Base-by-base conservation (phyloP, 2,888 invertebrate species). In the Melieria crassipennis region DNA sequence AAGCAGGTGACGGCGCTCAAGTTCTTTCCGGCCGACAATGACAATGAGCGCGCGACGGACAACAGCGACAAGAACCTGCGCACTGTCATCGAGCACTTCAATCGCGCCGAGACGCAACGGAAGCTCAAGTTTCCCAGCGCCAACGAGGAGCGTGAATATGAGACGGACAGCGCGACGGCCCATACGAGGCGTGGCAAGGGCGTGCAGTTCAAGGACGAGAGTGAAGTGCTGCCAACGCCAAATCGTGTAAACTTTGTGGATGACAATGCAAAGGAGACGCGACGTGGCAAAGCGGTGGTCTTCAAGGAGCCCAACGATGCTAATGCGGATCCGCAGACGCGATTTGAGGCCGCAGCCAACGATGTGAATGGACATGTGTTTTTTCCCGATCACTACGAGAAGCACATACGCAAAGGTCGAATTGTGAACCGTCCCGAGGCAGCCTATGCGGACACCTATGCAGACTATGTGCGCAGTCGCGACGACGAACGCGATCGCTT, bases 381-480 rank as follows among this genome's bases (percentile, higher is more conserved):
- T 62, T 89, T 89, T 76, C 89, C 90, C 4, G 88, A 88, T 77
- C 86, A 89, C 72, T 84, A 83, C 30, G 80, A 82, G 7, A 75
- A 76, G 16, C 77, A 80, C 57, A 80, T 83, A 69, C 82, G 85
- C 42, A 78, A 78, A 13, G 85, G 83, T 0, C 84, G 82, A 78
- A 86, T 86, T 47, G 74, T 87, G 10, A 85, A 81, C 72, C 78
- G 79, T 57, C 84, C 83, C 5, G 77, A 77, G 64, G 30, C 30
- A 57, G 65, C 65, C 50, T 76, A 76, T 71, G 83, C 79, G 4
- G 78, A 75, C 70, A 78, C 76, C 65, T 79, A 79, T 58, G 77
- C 75, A 5, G 78, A 81, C 65, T 72, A 77, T 6, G 10, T 73
- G 48, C 75, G 52, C 43, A 73, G 75, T 5, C 16, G 48, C 6